A percentile compares a stretch with the other conserved stretches of the same genome.
Evolutionary conservation across 2,113 vertebrate species (phyloP).

Genomic region (Peromyscus maniculatus): DNA sequence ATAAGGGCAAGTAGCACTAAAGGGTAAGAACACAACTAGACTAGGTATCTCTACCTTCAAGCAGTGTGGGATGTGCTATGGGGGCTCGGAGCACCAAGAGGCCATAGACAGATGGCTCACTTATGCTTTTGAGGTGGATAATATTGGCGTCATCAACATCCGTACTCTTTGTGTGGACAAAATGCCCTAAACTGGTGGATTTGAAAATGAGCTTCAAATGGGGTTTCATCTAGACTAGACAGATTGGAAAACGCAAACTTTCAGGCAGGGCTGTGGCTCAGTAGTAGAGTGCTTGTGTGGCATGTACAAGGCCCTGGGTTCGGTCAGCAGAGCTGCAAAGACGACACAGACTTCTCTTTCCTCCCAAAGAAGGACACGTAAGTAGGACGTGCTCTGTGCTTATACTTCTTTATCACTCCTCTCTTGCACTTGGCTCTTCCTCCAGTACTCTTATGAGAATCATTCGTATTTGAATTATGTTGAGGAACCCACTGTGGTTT

Average conservation of each 20-base stretch:
- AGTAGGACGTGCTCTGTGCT: not conserved
- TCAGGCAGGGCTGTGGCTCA: not conserved
- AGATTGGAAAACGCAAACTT: constrained; percentile 50
- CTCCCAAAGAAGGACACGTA: not conserved
- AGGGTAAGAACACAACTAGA: not conserved
- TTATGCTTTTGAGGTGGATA: not conserved
- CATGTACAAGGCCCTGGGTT: not conserved
- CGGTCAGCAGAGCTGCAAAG: not conserved
- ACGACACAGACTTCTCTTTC: not conserved
- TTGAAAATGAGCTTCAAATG: not conserved
- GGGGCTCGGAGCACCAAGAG: not conserved
- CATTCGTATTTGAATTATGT: not conserved
- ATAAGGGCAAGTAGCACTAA: not conserved
- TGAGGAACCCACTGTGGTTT: not conserved
- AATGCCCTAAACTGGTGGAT: not conserved
- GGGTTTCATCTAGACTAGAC: not conserved
- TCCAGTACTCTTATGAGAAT: not conserved
- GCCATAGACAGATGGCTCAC: not conserved
- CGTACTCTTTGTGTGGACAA: not conserved
- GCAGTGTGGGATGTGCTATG: not conserved
- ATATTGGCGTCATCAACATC: not conserved
- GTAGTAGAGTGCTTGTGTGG: not conserved
- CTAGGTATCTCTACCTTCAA: not conserved
- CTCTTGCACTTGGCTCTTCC: constrained; percentile 8
- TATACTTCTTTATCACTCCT: not conserved